A percentile compares a stretch with the other conserved stretches of the same genome.
These are phyloP conservation scores for Apogon hyalosoma DNA, from an alignment of 2,797 vertebrate genomes.

Conservation along the genomic window DNA sequence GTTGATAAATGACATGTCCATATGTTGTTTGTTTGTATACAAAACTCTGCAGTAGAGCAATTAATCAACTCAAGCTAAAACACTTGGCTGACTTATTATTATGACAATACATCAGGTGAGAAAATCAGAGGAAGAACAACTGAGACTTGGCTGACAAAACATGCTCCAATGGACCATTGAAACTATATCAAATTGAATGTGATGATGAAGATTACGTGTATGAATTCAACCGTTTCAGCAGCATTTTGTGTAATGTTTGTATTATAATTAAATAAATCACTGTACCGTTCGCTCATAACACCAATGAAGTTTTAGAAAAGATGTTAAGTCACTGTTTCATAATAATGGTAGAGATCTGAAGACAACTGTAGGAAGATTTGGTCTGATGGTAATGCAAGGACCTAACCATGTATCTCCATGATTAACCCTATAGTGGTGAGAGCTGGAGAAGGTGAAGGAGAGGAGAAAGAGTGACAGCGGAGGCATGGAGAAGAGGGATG, in stretches of 20 bases:
- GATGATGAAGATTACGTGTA: conserved; percentile 14
- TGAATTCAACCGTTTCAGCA: background rate
- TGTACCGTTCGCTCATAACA: background rate
- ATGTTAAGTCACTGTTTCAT: too few relatives aligned
- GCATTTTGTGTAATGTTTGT: background rate
- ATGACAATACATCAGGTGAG: conserved; percentile 60
- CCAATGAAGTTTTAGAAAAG: too few relatives aligned
- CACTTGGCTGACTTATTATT: conserved; percentile 74
- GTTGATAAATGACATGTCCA: conserved; percentile 75
- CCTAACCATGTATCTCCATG: conserved; percentile 41
- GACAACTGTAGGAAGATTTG: conserved; percentile 6
- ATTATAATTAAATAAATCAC: background rate
- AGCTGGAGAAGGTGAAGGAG: conserved; percentile 59
- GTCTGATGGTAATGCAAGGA: conserved; percentile 8
- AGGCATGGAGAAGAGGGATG: conserved; percentile 61
- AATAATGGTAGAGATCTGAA: background rate
- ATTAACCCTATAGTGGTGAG: conserved; percentile 64
- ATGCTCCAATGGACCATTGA: conserved; percentile 27
- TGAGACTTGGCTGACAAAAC: conserved; percentile 24
- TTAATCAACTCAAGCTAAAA: conserved; percentile 74
- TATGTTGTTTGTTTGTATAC: conserved; percentile 77
- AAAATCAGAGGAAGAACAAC: conserved; percentile 53
- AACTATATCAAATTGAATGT: conserved; percentile 21
- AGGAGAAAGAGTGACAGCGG: conserved; percentile 72
- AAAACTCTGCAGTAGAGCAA: conserved; percentile 61